Percentiles rank a stretch among this genome's conserved stretches.
Evolutionary conservation across 2,113 vertebrate species (phyloP).

Genomic region (Rhea pennata): DNA sequence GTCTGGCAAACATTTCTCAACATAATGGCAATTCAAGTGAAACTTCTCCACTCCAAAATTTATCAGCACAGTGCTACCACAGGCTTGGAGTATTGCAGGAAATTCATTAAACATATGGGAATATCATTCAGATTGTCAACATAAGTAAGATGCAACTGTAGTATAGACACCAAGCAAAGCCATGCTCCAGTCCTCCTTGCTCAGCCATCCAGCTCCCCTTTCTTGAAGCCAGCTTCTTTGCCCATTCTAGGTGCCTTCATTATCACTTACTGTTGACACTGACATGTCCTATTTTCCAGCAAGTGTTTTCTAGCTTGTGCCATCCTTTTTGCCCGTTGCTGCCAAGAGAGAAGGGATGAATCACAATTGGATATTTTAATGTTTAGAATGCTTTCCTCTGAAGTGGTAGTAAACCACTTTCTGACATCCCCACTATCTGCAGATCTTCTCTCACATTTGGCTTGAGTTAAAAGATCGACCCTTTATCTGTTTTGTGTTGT

Average conservation of each 20-base stretch:
- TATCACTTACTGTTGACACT: constrained; percentile 73
- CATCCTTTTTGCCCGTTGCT: constrained; percentile 70
- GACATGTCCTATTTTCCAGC: constrained; percentile 79
- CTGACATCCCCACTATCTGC: background rate
- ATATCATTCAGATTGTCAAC: background rate
- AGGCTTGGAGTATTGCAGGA: background rate
- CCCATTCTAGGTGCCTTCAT: background rate
- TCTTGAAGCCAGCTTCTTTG: background rate
- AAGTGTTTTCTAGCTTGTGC: constrained; percentile 71
- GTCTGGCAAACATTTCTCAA: background rate
- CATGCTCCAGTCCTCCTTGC: fast-evolving
- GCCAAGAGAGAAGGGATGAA: constrained; percentile 54
- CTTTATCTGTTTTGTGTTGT: background rate
- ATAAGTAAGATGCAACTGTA: background rate
- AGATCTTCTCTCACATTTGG: background rate
- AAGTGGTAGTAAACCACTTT: background rate
- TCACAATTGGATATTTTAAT: background rate
- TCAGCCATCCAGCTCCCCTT: background rate
- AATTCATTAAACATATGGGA: background rate
- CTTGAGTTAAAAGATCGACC: background rate
- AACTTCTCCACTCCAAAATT: background rate
- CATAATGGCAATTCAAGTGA: background rate
- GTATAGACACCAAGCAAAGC: background rate
- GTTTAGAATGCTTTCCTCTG: background rate
- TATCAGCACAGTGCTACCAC: background rate